Percentiles rank a stretch among this genome's conserved stretches.
phyloP scores from a whole-genome alignment of 2,797 vertebrate genomes.

The Pantherophis vulpinus region DNA sequence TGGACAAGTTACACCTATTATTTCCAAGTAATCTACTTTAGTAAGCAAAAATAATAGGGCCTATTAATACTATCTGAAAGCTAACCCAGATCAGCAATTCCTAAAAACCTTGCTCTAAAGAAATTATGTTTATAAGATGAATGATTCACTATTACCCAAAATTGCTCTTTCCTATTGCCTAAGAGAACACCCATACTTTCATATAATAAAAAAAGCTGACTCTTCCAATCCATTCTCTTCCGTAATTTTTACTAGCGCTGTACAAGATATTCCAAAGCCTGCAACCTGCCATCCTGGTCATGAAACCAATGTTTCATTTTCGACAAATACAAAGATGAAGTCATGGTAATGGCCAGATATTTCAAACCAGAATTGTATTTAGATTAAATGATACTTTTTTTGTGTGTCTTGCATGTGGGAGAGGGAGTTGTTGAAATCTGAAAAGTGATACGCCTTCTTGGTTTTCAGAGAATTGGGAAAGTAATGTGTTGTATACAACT shows the following conservation, averaged over 20 bases:
- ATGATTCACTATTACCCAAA: slow-evolving; percentile 45
- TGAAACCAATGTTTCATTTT: slow-evolving; percentile 27
- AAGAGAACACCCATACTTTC: slow-evolving; percentile 21
- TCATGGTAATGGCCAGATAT: neutral
- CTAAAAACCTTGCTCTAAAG: slow-evolving; percentile 48
- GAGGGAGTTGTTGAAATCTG: neutral
- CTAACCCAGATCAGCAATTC: slow-evolving; percentile 61
- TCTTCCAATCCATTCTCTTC: slow-evolving; percentile 32
- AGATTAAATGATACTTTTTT: neutral
- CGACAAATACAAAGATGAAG: slow-evolving; percentile 25
- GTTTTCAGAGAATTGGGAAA: neutral
- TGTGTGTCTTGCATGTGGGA: neutral
- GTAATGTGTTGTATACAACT: neutral
- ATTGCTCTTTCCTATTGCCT: slow-evolving; percentile 49
- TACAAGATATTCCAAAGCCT: slow-evolving; percentile 41
- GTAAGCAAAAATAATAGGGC: slow-evolving; percentile 61
- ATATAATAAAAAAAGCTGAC: slow-evolving; percentile 48
- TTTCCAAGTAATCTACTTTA: slow-evolving; percentile 60
- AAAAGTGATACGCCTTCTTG: neutral
- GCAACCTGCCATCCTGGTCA: neutral
- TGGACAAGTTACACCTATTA: slow-evolving; percentile 43
- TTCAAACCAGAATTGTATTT: neutral
- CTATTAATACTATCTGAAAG: slow-evolving; percentile 56
- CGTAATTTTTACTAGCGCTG: slow-evolving; percentile 15
- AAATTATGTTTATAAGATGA: slow-evolving; percentile 60